Conservation (phyloP, 2,888 invertebrate genomes). For the Tupiocoris notatus region DNA sequence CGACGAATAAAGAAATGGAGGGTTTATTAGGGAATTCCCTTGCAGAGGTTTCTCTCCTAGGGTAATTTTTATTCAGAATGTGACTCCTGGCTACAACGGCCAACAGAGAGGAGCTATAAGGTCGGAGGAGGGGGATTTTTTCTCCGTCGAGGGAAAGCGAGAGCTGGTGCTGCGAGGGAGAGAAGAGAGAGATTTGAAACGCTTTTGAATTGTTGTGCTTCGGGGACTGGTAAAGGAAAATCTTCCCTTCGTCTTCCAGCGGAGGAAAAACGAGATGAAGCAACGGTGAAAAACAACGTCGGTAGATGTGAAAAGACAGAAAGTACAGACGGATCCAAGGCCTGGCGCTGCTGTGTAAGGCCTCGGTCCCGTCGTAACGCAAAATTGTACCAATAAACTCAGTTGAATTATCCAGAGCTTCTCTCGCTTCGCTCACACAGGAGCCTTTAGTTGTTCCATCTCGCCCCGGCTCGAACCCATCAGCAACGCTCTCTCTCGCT, state of each 20-base stretch:
- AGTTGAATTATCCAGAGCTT: slow-evolving; percentile 43
- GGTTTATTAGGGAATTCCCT: slow-evolving; percentile 45
- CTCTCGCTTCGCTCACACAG: slow-evolving; percentile 29
- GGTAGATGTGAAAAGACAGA: not conserved
- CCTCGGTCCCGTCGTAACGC: slow-evolving; percentile 39
- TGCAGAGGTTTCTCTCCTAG: slow-evolving; percentile 33
- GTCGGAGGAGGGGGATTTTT: not conserved
- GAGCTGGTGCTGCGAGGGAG: not conserved
- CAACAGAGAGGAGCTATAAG: not conserved
- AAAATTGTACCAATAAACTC: slow-evolving; percentile 47
- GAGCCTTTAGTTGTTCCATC: not conserved
- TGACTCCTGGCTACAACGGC: slow-evolving; percentile 23
- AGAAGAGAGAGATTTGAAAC: slow-evolving; percentile 37
- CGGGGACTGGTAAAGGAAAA: slow-evolving; percentile 8
- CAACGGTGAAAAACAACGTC: not conserved
- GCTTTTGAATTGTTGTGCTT: slow-evolving; percentile 43
- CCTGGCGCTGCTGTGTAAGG: not conserved
- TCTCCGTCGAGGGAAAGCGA: not conserved
- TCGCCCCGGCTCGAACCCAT: not conserved
- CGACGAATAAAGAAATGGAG: slow-evolving; percentile 42
- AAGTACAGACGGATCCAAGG: not conserved
- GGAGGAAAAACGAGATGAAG: not conserved
- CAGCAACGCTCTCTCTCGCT: not conserved
- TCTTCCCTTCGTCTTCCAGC: not conserved
- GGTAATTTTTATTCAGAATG: slow-evolving; percentile 45